Evolutionary conservation across 2,113 vertebrate genomes (phyloP), one percentile per base, ranked within the genome.

Genomic region (Esox niger): DNA sequence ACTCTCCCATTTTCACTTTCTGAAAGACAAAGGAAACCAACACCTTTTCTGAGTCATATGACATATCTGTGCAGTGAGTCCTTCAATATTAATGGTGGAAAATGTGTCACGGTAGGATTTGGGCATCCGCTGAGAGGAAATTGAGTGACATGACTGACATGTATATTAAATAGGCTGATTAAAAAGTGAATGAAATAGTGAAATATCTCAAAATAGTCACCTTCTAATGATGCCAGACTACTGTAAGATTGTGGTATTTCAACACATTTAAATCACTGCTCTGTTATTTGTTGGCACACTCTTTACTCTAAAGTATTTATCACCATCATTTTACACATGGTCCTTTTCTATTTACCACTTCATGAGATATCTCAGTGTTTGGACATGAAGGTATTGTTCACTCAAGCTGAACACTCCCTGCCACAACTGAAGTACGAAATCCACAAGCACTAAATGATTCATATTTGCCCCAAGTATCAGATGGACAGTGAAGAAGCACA

Each of bases 371-470:
- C 38, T 43, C 69, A 68, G 76, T 55, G 49, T 17, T 70, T 55
- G 58, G 65, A 70, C n/a, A 47, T 70, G 75, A 87, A 77, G 69
- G 70, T 71, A 78, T 82, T 86, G 86, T 82, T 88, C 80, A 87
- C 55, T 73, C 70, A 68, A 83, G 82, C 82, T 82, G 70, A 56
- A 66, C 69, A 71, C 75, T 84, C 86, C 70, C 78, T 82, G 68
- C 52, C 31, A 72, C 69, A 84, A 81, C 85, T 82, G 74, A 86
- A 88, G 77, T 84, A 67, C 74, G 81, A 70, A 88, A 83, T 82
- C 80, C 82, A 79, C 73, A 77, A 70, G 68, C 71, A 75, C 74
- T 88, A 69, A 87, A 90, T 87, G 84, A 90, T 90, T 89, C 82
- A 90, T 68, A 76, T 59, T 25, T 23, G 35, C 66, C 60, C 71